phyloP scores from a whole-genome alignment of 2,888 invertebrate species.

The Heliothis peltigera region DNA sequence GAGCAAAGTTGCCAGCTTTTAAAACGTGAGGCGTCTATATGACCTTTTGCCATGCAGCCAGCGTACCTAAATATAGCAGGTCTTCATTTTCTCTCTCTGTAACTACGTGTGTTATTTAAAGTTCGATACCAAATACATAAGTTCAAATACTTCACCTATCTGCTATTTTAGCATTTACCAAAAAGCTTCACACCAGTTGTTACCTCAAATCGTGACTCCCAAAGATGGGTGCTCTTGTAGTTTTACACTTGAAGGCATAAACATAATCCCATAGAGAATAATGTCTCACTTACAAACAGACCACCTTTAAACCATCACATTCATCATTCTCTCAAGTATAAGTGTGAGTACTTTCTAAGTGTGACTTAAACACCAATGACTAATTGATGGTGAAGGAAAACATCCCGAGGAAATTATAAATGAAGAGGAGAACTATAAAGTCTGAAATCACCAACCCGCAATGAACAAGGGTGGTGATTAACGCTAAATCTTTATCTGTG shows the following conservation, averaged over 20 bases:
- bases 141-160: not conserved
- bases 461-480: too few species aligned
- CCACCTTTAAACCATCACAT: too few species aligned
- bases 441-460: too few species aligned
- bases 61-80: too few species aligned
- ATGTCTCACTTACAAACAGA: slow-evolving; percentile 22
- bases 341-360: too few species aligned
- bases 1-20: not conserved
- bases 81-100: not conserved
- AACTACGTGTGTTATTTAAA: not conserved
- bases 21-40: not conserved
- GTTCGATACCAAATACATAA: not conserved
- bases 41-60: not conserved
- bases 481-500: too few species aligned
- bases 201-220: slow-evolving; percentile 25
- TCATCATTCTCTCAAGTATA: too few species aligned
- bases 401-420: too few species aligned
- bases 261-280: not conserved
- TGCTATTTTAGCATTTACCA: not conserved
- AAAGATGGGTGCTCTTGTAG: slow-evolving; percentile 7
- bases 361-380: too few species aligned
- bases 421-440: too few species aligned
- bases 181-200: slow-evolving; percentile 3
- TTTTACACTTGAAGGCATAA: not conserved
- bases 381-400: too few species aligned